Evolutionary conservation across 2,797 vertebrate species (phyloP), one percentile per base, ranked within the genome.

Genomic region (Hybognathus amarus): DNA sequence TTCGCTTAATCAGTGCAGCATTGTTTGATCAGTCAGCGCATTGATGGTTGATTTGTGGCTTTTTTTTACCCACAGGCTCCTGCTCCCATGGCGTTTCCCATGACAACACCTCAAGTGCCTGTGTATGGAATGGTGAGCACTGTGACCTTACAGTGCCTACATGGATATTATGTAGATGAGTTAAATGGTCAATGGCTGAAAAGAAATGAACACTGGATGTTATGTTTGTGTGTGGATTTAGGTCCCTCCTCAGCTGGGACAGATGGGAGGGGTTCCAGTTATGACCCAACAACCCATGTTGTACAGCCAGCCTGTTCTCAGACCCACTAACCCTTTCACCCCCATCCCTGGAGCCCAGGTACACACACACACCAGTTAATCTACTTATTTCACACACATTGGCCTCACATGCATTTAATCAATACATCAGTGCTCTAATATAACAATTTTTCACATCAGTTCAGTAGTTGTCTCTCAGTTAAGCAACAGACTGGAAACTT

Each of bases 61-160:
- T 22, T 10, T 38, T 69, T 70, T 64, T 63, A 36, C 27, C 38
- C 27, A 18, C 89, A 95, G 96, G 95, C 96, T 94, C 95, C 96
- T 84, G 94, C 96, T 90, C 95, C 96, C 78, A 92, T 97, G 88
- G 88, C 95, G 47, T 97, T 96, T 90, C 95, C 96, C 87, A 90
- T 96, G 94, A 95, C 95, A 89, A 95, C 96, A 92, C 95, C 96
- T 90, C 96, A 98, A 97, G 96, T 97, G 96, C 97, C 96, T 97
- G 92, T 97, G 88, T 97, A 96, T 93, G 96, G 97, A 96, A 97
- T 97, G 97, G 97, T 97, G 92, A 96, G 96, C 78, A 70, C 50
- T 59, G 18, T 6, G 22, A 59, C 42, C 24, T 77, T 38, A 17
- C 12, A 56, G 18, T 68, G 15, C 6, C 17, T 68, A 5, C 45